These are phyloP conservation scores for Synanthedon tipuliformis DNA, from an alignment of 2,888 invertebrate genomes.

Conservation along the genomic window DNA sequence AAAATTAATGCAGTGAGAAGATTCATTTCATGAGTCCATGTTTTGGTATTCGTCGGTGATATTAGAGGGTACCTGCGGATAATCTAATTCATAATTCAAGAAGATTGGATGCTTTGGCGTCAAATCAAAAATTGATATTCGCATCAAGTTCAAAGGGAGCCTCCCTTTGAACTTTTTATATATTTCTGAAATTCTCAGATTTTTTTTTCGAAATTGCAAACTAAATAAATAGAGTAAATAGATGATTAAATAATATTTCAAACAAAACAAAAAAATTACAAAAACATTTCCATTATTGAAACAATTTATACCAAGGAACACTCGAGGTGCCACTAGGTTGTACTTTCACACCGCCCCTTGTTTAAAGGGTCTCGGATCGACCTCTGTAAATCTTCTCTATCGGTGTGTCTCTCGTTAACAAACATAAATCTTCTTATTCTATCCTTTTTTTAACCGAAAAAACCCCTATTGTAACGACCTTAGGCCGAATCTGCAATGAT, in stretches of 20 bases:
- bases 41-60: conserved; percentile 11
- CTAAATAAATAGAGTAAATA: too few species aligned
- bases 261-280: neutral
- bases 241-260: too few species aligned
- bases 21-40: conserved; percentile 13
- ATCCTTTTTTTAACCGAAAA: conserved; percentile 7
- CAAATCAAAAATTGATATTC: conserved; percentile 9
- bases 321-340: conserved; percentile 1
- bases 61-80: conserved; percentile 12
- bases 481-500: conserved; percentile 2
- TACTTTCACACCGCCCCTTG: conserved; percentile 18
- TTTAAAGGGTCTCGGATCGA: conserved; percentile 22
- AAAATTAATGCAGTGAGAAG: conserved; percentile 7
- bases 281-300: conserved; percentile 11
- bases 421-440: conserved; percentile 10
- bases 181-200: too few species aligned
- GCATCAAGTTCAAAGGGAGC: too few species aligned
- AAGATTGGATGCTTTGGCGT: conserved; percentile 3
- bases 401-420: conserved; percentile 27
- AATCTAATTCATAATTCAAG: conserved; percentile 19
- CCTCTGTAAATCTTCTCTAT: conserved; percentile 38
- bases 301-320: conserved; percentile 13
- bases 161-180: neutral
- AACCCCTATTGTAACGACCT: conserved; percentile 8
- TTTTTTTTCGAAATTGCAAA: too few species aligned